Evolutionary conservation across 2,888 invertebrate genomes (phyloP).

Genomic region (Dichetophora obliterata): DNA sequence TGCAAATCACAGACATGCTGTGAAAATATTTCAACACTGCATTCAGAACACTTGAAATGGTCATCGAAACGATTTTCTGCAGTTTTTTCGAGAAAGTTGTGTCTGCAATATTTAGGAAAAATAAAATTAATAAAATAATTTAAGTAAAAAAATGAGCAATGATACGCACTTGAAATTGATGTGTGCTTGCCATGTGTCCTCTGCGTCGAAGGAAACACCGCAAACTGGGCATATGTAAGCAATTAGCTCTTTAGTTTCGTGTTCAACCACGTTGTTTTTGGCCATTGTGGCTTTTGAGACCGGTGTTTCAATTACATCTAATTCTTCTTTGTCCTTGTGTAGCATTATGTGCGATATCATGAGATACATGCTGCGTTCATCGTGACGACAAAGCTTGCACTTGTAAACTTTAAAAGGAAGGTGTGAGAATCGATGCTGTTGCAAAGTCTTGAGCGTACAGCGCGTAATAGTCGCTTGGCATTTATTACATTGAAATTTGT

Average conservation of each 20-base stretch:
- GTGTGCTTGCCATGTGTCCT: slow-evolving; percentile 42
- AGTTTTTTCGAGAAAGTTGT: slow-evolving; percentile 42
- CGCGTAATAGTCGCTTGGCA: slow-evolving; percentile 37
- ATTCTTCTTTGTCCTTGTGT: slow-evolving; percentile 40
- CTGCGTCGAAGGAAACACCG: slow-evolving; percentile 35
- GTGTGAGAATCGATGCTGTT: slow-evolving; percentile 42
- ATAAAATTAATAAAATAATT: not conserved
- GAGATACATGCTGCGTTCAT: slow-evolving; percentile 40
- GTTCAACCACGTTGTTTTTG: slow-evolving; percentile 25
- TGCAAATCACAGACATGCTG: slow-evolving; percentile 34
- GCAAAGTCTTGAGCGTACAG: slow-evolving; percentile 41
- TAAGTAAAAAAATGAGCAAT: not conserved
- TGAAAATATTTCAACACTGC: slow-evolving; percentile 41
- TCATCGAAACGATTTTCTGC: slow-evolving; percentile 43
- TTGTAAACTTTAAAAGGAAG: slow-evolving; percentile 41
- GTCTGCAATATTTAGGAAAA: slow-evolving; percentile 21
- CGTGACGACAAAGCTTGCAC: slow-evolving; percentile 40
- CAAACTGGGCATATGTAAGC: slow-evolving; percentile 43
- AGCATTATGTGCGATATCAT: slow-evolving; percentile 44
- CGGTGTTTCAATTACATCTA: not conserved
- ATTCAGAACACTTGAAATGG: slow-evolving; percentile 43
- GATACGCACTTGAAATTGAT: slow-evolving; percentile 40
- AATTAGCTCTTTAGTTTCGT: slow-evolving; percentile 37
- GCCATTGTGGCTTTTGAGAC: not conserved
- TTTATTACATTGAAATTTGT: slow-evolving; percentile 39